These are phyloP conservation scores for Tortrix viridana DNA, from an alignment of 2,888 invertebrate genomes.

Conservation along the genomic window DNA sequence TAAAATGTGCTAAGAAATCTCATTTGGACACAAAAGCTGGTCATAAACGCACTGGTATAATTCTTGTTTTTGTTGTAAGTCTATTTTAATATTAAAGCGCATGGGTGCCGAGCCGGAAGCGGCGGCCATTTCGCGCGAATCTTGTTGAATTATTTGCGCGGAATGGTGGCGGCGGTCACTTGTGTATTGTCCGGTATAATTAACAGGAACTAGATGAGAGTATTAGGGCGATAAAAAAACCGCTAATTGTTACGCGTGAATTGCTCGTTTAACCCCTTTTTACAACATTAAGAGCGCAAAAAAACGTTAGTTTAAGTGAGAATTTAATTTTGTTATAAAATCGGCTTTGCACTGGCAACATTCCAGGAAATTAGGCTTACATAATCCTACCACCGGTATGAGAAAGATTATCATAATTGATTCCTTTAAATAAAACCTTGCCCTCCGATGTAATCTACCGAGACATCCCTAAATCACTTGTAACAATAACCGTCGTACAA, in stretches of 20 bases:
- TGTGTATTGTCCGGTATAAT: conserved; percentile 56
- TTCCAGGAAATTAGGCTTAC: not conserved
- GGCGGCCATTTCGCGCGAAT: conserved; percentile 72
- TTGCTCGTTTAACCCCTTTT: conserved; percentile 52
- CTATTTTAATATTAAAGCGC: conserved; percentile 63
- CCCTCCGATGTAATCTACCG: not conserved
- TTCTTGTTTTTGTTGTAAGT: conserved; percentile 44
- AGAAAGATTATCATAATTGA: not conserved
- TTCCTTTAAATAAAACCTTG: not conserved
- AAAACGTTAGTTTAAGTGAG: conserved; percentile 20
- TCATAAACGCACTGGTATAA: conserved; percentile 40
- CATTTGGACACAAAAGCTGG: conserved; percentile 41
- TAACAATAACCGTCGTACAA: conserved; percentile 30
- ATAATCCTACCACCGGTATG: not conserved
- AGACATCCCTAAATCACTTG: conserved; percentile 4
- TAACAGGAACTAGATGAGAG: conserved; percentile 52
- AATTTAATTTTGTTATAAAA: conserved; percentile 6
- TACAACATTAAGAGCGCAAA: conserved; percentile 4
- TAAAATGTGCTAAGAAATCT: conserved; percentile 48
- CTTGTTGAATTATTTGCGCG: conserved; percentile 74
- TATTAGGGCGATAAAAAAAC: conserved; percentile 62
- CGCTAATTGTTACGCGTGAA: conserved; percentile 64
- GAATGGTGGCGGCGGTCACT: conserved; percentile 68
- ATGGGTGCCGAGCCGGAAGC: conserved; percentile 53
- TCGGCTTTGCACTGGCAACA: not conserved